These are phyloP conservation scores for Hirtodrosophila confusa DNA, from an alignment of 2,888 invertebrate species.

Conservation along the genomic window DNA sequence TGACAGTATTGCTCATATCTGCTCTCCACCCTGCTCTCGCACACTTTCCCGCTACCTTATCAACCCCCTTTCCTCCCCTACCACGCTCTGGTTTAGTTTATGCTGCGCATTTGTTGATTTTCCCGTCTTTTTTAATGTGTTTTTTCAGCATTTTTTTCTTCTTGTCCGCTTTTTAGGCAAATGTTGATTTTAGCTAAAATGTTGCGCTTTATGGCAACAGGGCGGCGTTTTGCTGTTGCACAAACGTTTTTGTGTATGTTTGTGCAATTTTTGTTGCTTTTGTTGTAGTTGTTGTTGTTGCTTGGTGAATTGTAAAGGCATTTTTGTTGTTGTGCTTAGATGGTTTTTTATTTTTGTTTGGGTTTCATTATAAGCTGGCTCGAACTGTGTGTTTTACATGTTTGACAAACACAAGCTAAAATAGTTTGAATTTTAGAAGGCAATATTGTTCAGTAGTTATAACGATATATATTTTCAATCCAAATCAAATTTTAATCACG, in stretches of 20 bases:
- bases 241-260: constrained; percentile 45
- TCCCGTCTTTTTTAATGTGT: constrained; percentile 2
- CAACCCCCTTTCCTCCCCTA: background rate
- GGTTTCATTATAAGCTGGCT: constrained; percentile 2
- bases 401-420: too few relatives aligned
- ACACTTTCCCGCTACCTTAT: background rate
- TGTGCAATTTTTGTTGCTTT: background rate
- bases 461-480: too few relatives aligned
- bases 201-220: constrained; percentile 8
- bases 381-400: constrained; percentile 6
- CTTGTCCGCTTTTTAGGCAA: constrained; percentile 16
- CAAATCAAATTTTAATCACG: too few relatives aligned
- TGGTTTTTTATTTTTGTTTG: constrained; percentile 1
- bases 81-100: constrained; percentile 43
- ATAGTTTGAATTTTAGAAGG: too few relatives aligned
- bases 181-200: constrained; percentile 60
- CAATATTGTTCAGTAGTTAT: too few relatives aligned
- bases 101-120: constrained; percentile 56
- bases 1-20: too few relatives aligned
- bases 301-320: constrained; percentile 31
- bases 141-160: constrained; percentile 7
- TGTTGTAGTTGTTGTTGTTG: constrained; percentile 5
- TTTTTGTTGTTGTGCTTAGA: constrained; percentile 13
- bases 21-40: background rate
- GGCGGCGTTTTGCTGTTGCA: constrained; percentile 30